Percentiles rank a stretch among this genome's conserved stretches.
phyloP scores from a whole-genome alignment of 2,113 vertebrate species.

The Brachypodius melanocephalos region DNA sequence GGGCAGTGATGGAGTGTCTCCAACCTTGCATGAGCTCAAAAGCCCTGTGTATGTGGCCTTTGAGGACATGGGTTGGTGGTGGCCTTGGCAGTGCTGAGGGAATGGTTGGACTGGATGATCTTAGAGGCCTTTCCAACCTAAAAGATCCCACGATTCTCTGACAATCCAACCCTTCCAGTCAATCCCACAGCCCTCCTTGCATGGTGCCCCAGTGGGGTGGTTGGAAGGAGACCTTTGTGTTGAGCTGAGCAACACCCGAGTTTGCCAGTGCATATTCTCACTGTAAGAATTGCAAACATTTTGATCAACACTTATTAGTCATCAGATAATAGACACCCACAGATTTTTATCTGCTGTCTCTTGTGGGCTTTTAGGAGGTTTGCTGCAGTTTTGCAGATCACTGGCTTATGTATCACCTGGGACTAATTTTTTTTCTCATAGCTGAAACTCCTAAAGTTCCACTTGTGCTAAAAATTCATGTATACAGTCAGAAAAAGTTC shows the following conservation, averaged over 20 bases:
- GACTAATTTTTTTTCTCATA: not conserved
- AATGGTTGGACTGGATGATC: not conserved
- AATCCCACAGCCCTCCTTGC: not conserved
- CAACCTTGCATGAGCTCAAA: not conserved
- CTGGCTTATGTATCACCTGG: not conserved
- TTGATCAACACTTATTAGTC: not conserved
- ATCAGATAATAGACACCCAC: not conserved
- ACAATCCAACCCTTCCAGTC: not conserved
- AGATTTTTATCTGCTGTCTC: not conserved
- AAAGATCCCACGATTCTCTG: not conserved
- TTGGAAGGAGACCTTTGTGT: not conserved
- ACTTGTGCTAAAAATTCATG: not conserved
- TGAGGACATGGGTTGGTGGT: not conserved
- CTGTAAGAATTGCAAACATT: not conserved
- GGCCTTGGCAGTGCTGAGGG: not conserved
- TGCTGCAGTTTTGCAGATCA: not conserved
- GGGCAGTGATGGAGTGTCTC: not conserved
- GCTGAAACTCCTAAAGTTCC: not conserved
- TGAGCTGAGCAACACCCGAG: not conserved
- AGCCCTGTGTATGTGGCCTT: not conserved
- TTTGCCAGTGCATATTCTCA: not conserved
- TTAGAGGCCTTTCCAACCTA: not conserved
- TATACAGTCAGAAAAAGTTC: not conserved
- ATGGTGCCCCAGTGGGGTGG: accelerated
- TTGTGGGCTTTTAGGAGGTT: not conserved